Base-by-base conservation (phyloP, 1,140 invertebrate genomes). In the Dolichoris vasculosae region DNA sequence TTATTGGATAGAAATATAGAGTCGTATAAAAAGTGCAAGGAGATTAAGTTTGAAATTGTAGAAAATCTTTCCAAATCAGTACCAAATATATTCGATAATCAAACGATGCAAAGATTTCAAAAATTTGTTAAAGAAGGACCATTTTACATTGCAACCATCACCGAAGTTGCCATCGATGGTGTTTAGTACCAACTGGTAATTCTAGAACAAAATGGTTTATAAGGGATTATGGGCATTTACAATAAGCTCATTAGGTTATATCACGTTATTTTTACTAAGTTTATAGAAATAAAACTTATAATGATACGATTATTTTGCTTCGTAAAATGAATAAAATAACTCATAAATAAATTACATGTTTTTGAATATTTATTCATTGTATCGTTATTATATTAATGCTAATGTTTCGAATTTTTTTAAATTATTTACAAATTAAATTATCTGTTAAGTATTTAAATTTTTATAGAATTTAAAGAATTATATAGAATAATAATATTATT, bases 1-100 rank as follows among this genome's bases (percentile, higher is more conserved):
- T 90, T 98, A 6, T 89, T 98, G 4, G 95, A 97, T 89, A 92
- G 97, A 46, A 94, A 94, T 78, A 92, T 94, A 1, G 96, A 97
- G 90, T 93, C 94, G 1, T 94, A 94, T 80, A 97, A 97, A 89
- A 95, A 96, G 83, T 95, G 95, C 38, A 96, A 96, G 90, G 95
- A 96, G 88, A 90, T 93, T 0, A 98, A 97, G 90, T 97, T 95
- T 92, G 94, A 95, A 85, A 94, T 98, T 32, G 94, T 98, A 13
- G 94, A 94, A 87, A 93, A 93, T 73, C 90, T 98, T 43, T 93
- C 95, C 1, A 92, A 94, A n/a, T 96, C 96, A 63, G 89, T 91
- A 4, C 55, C 90, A 2, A 89, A 93, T 43, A 94, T 95, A 83
- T 97, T 97, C 90, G 95, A 96, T 86, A 89, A 93, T 15, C 93